These are phyloP conservation scores for Ricordea florida DNA, from an alignment of 92 coral and sea anemone genomes.

Conservation along the genomic window DNA sequence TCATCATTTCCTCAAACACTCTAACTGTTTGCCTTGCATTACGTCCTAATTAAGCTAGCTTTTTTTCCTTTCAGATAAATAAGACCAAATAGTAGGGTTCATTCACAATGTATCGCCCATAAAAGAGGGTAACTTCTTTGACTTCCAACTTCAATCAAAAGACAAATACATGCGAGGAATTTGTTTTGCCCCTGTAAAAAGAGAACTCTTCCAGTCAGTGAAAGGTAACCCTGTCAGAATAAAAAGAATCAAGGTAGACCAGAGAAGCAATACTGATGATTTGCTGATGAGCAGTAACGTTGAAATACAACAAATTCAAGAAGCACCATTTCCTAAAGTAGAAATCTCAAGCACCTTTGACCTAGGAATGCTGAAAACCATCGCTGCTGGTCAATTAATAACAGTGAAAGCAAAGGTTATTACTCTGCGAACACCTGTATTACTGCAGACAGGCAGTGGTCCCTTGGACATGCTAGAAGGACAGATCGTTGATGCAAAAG, in stretches of 20 bases:
- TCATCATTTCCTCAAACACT: too few species aligned
- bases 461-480: constrained; percentile 16
- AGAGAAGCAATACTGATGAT: constrained; percentile 19
- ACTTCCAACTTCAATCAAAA: constrained; percentile 44
- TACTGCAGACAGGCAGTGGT: background rate
- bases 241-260: constrained; percentile 48
- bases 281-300: constrained; percentile 24
- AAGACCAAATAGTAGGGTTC: constrained; percentile 5
- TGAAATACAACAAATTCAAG: constrained; percentile 17
- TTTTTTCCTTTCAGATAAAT: background rate
- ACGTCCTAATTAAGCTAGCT: background rate
- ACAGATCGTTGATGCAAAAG: constrained; percentile 38
- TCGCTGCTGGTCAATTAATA: constrained; percentile 47
- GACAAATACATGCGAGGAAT: constrained; percentile 40
- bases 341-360: constrained; percentile 25
- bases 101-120: constrained; percentile 38
- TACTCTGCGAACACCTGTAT: background rate
- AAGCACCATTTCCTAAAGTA: constrained; percentile 14
- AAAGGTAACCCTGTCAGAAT: constrained; percentile 58
- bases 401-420: constrained; percentile 56
- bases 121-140: constrained; percentile 25
- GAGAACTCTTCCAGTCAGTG: constrained; percentile 29
- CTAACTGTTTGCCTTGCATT: too few species aligned
- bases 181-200: constrained; percentile 46
- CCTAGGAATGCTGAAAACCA: constrained; percentile 38